phyloP scores from a whole-genome alignment of 2,797 vertebrate species.

The Fistularia tabacaria region DNA sequence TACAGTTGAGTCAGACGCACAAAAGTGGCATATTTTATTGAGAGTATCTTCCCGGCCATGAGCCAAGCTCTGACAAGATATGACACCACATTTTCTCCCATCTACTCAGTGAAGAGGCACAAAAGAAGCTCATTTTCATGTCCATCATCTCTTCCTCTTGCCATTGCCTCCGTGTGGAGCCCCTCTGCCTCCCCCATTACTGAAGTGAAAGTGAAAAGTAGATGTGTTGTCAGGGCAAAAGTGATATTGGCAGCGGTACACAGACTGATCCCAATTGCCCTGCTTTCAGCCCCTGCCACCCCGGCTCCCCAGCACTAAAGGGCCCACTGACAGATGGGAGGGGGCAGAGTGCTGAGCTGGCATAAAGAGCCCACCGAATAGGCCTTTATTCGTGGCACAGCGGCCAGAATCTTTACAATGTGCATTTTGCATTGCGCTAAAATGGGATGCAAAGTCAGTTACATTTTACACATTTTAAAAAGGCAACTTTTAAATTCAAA shows the following conservation, averaged over 20 bases:
- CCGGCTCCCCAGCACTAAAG: slow-evolving; percentile 62
- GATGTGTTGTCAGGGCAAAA: slow-evolving; percentile 75
- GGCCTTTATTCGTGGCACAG: slow-evolving; percentile 45
- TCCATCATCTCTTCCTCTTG: slow-evolving; percentile 68
- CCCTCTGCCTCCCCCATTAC: slow-evolving; percentile 42
- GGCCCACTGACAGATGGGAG: slow-evolving; percentile 74
- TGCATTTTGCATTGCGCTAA: slow-evolving; percentile 2
- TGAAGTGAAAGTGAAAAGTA: slow-evolving; percentile 73
- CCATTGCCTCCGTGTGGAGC: slow-evolving; percentile 51
- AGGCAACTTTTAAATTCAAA: slow-evolving; percentile 11
- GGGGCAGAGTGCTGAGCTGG: slow-evolving; percentile 69
- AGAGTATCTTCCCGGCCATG: slow-evolving; percentile 44
- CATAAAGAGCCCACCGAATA: slow-evolving; percentile 58
- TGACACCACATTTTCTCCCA: slow-evolving; percentile 65
- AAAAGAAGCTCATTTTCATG: slow-evolving; percentile 69
- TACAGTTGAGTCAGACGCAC: slow-evolving; percentile 34
- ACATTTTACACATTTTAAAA: slow-evolving; percentile 11
- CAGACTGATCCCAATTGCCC: slow-evolving; percentile 73
- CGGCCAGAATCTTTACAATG: slow-evolving; percentile 5
- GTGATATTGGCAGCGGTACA: slow-evolving; percentile 69
- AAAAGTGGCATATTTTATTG: slow-evolving; percentile 35
- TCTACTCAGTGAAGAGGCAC: slow-evolving; percentile 47
- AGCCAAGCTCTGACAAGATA: slow-evolving; percentile 60
- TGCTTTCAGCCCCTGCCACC: slow-evolving; percentile 71
- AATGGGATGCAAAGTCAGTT: background rate